Base-by-base conservation (phyloP, 2,797 vertebrate genomes). In the Enteromius viviparus region DNA sequence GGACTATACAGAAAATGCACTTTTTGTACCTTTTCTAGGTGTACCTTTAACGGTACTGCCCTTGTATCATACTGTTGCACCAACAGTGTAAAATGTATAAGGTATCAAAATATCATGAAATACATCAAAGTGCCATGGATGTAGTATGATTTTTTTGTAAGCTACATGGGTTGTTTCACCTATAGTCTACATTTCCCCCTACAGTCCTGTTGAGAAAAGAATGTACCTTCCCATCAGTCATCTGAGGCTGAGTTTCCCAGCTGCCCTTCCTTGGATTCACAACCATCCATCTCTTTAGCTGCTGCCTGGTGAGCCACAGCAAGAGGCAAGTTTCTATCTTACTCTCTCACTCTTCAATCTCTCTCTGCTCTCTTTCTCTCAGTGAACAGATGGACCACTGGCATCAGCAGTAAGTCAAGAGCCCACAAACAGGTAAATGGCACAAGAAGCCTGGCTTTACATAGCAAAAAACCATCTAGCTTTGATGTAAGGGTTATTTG, bases 171-270 rank as follows among this genome's bases (percentile, higher is more conserved):
- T 45, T 55, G 78, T 72, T 81, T 64, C 53, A 76, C 45, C 60
- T 42, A 62, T 49, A 47, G 23, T 69, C 51, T 76, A 60, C 21
- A 58, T 58, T 83, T 86, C 21, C 45, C 45, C 34, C 87, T 85
- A 88, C 71, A 55, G 89, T 89, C 89, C 88, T 86, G 90, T 86
- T 86, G 88, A 89, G 89, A 94, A 92, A 92, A 93, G 90, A 93
- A 92, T 89, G 88, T 91, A 92, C 91, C 90, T 90, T 91, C 87
- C 92, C 92, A 94, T 95, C 93, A 93, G 91, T 94, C 92, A 94
- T 90, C 91, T 89, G 90, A 91, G 89, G 91, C 91, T 89, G 91
- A 91, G 91, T 90, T 91, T 81, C 81, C 81, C 83, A 88, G 89
- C 89, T 87, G 90, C 88, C 84, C 87, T 68, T 65, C 85, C 79